Base-by-base conservation (phyloP, 2,113 vertebrate species). In the Psephotus haematonotus region DNA sequence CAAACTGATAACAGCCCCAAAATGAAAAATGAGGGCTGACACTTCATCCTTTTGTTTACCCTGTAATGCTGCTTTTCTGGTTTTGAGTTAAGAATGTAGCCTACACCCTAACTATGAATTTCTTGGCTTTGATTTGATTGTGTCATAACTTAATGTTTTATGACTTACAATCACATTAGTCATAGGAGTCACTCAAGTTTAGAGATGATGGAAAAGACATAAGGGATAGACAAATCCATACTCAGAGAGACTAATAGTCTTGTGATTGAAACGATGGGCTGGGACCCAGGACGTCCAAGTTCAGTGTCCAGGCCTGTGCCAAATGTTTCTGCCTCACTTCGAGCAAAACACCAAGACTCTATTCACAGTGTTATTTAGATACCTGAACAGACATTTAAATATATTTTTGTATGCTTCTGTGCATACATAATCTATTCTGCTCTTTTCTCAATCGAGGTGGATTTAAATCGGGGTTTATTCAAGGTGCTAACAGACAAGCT, bases 81-180 rank as follows among this genome's bases (percentile, higher is more conserved):
- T 97, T 97, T 95, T 96, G 95, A 95, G 94, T 97, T 96, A 89
- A 97, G 96, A 97, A 97, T 83, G 90, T 92, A 94, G 97, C 94
- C 96, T 97, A 94, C 96, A 91, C 96, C 97, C 96, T 97, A 95
- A 93, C 95, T 95, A 97, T 97, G 96, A 96, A 97, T 97, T 97
- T 96, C 93, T 97, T 97, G 97, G 96, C 95, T 92, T 96, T 77
- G 88, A 89, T 96, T 96, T 96, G 81, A 96, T 93, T 93, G 96
- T 97, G 96, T 96, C 93, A 96, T 96, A 93, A 96, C 92, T 95
- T 97, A 97, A 96, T 96, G 93, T 96, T 96, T 97, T 97, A 95
- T 96, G 96, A 96, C 95, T 97, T 97, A 96, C 91, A 96, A 97
- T 95, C 96, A 97, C 89, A 94, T 96, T 97, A 95, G 93, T 96